Evolutionary conservation across 2,797 vertebrate species (phyloP).

Genomic region (Alouatta caraya): DNA sequence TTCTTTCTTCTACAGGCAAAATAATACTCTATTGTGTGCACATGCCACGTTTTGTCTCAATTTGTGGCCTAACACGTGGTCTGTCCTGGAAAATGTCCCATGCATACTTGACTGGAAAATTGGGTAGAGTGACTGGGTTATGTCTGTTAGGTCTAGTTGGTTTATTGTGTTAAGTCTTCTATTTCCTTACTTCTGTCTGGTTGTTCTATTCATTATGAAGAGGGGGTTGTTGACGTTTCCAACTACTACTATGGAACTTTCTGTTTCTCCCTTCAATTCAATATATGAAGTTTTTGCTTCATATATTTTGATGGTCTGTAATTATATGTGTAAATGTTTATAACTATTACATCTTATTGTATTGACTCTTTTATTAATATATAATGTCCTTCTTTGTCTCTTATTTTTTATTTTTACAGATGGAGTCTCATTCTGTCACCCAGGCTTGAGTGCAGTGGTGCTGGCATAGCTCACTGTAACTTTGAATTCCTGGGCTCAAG

Average conservation of each 20-base stretch:
- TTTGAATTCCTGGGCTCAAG: background rate
- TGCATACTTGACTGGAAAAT: background rate
- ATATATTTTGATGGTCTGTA: background rate
- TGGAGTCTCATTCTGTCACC: background rate
- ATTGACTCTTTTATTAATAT: background rate
- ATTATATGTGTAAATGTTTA: background rate
- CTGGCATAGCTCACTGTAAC: background rate
- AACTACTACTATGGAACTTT: background rate
- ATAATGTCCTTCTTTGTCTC: background rate
- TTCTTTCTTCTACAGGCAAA: background rate
- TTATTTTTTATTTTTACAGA: background rate
- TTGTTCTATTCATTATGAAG: background rate
- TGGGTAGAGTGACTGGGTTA: background rate
- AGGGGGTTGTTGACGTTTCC: background rate
- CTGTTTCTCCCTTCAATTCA: background rate
- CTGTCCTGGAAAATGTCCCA: background rate
- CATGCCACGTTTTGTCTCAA: background rate
- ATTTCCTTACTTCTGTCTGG: background rate
- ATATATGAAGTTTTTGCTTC: background rate
- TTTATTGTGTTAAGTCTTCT: background rate
- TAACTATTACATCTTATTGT: background rate
- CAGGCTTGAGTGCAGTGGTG: background rate
- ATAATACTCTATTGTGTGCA: background rate
- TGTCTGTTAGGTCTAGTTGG: background rate
- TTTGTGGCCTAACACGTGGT: background rate